These are phyloP conservation scores for Apodemus agrarius DNA, from an alignment of 2,797 vertebrate species.

Conservation along the genomic window DNA sequence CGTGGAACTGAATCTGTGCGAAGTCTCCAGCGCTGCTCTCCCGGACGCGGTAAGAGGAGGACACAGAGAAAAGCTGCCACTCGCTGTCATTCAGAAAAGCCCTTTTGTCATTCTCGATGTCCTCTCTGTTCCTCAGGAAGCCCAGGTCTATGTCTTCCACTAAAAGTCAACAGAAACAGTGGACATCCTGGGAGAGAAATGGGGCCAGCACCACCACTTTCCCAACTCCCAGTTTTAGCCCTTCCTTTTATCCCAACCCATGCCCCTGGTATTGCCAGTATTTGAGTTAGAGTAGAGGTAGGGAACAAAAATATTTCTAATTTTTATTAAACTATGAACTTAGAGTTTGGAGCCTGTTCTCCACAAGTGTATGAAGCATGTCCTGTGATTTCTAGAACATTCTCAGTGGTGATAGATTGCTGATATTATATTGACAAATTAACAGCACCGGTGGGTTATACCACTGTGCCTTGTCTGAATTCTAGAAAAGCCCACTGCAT, in stretches of 20 bases:
- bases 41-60: slow-evolving; percentile 87
- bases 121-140: slow-evolving; percentile 89
- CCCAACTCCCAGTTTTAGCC: background rate
- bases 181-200: background rate
- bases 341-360: background rate
- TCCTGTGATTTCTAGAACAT: background rate
- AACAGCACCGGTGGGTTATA: background rate
- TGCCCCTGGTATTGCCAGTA: background rate
- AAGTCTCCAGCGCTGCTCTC: slow-evolving; percentile 87
- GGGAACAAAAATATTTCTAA: background rate
- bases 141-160: slow-evolving; percentile 92
- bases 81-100: slow-evolving; percentile 92
- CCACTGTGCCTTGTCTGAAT: background rate
- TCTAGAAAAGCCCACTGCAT: background rate
- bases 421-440: background rate
- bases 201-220: background rate
- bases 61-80: slow-evolving; percentile 93
- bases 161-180: slow-evolving; percentile 72
- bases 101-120: slow-evolving; percentile 88
- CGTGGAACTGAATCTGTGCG: slow-evolving; percentile 93
- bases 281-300: background rate
- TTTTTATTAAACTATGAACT: background rate
- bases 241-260: background rate
- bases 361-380: background rate
- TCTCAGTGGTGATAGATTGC: background rate